These are phyloP conservation scores for Tetramorium simillimum DNA, from an alignment of 1,140 invertebrate genomes.

Conservation along the genomic window DNA sequence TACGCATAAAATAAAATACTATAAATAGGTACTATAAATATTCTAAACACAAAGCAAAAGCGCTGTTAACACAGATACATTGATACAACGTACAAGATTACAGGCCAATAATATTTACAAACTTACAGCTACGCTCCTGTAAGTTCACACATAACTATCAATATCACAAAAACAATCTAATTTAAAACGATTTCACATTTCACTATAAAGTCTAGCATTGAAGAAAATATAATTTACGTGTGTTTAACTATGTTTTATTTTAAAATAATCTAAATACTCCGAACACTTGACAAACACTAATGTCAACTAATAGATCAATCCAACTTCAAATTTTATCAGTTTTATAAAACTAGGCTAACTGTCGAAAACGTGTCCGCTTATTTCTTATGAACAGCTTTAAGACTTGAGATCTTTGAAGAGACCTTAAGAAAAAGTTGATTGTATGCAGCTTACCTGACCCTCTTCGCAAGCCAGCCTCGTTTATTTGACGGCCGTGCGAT, in stretches of 20 bases:
- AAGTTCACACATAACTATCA: background rate
- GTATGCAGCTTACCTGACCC: constrained; percentile 88
- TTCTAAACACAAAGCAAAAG: background rate
- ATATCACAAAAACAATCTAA: background rate
- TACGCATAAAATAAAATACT: background rate
- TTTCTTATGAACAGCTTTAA: background rate
- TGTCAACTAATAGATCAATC: background rate
- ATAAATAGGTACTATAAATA: background rate
- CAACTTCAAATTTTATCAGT: background rate
- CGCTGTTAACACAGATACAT: background rate
- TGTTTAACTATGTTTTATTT: background rate
- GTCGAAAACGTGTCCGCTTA: background rate
- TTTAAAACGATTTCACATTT: background rate
- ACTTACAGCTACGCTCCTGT: background rate
- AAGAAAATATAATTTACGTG: background rate
- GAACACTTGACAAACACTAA: background rate
- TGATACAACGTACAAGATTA: background rate
- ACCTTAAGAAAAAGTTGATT: background rate
- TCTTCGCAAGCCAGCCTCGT: constrained; percentile 89
- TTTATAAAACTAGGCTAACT: background rate
- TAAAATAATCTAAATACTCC: background rate
- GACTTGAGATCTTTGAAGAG: background rate
- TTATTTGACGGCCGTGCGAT: constrained; percentile 88
- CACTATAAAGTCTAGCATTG: background rate
- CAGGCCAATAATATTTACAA: background rate